These are phyloP conservation scores for Leiothrix lutea DNA, from an alignment of 2,113 vertebrate genomes.

Conservation along the genomic window DNA sequence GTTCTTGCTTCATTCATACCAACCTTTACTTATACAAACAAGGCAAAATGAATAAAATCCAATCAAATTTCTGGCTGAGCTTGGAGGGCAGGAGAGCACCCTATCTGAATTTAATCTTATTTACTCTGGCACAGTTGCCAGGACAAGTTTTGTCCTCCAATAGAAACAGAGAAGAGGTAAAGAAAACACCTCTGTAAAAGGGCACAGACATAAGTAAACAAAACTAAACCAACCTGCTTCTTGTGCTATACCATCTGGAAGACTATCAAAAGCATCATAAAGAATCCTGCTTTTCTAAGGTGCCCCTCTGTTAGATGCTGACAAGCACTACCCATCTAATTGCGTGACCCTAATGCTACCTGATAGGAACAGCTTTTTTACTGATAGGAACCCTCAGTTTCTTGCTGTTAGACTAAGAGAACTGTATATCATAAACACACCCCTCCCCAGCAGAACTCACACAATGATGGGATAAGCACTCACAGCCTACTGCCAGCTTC, in stretches of 20 bases:
- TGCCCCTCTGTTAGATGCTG: background rate
- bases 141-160: background rate
- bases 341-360: background rate
- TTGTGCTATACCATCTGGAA: background rate
- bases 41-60: background rate
- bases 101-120: constrained; percentile 25
- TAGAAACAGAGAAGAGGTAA: background rate
- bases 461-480: background rate
- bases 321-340: background rate
- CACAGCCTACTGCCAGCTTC: background rate
- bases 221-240: constrained; percentile 35
- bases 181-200: background rate
- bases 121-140: background rate
- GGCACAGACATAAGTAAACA: constrained; percentile 3
- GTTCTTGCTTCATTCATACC: background rate
- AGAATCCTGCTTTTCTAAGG: background rate
- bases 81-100: background rate
- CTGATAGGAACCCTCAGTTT: background rate
- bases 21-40: background rate
- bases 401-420: background rate
- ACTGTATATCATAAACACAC: background rate
- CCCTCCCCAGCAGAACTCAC: background rate
- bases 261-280: background rate
- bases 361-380: background rate
- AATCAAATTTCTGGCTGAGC: background rate